Percentiles rank a stretch among this genome's conserved stretches.
Conservation (phyloP, 2,797 vertebrate genomes). For the Propithecus perrieri region DNA sequence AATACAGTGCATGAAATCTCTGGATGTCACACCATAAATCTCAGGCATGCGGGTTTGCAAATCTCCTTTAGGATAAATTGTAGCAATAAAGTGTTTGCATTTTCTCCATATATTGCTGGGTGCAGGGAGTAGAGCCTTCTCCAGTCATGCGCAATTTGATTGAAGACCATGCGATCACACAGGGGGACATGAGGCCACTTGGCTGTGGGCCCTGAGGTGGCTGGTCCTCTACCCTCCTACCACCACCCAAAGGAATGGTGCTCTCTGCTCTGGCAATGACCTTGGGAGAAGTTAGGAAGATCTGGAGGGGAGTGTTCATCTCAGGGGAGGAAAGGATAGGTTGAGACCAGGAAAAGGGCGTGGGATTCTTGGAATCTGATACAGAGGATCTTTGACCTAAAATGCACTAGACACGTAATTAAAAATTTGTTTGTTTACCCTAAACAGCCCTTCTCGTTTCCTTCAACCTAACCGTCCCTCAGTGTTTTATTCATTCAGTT, state of each 20-base stretch:
- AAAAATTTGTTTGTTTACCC: background rate
- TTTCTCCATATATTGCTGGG: constrained; percentile 47
- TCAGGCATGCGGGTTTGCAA: constrained; percentile 66
- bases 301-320: background rate
- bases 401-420: background rate
- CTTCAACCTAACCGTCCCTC: background rate
- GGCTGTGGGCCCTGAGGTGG: background rate
- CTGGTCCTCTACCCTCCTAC: background rate
- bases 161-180: background rate
- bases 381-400: constrained; percentile 17
- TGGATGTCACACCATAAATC: constrained; percentile 76
- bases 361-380: background rate
- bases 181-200: background rate
- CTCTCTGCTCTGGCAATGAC: background rate
- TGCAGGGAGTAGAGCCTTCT: constrained; percentile 45
- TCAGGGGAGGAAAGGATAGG: background rate
- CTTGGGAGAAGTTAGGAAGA: background rate
- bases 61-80: constrained; percentile 75
- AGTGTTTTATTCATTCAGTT: background rate
- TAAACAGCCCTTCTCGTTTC: background rate
- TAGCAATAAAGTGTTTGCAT: constrained; percentile 74
- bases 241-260: background rate
- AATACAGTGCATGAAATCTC: constrained; percentile 74
- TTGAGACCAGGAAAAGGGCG: background rate
- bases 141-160: background rate